These are phyloP conservation scores for Onychorhynchus coronatus DNA, from an alignment of 2,113 vertebrate species.

Conservation along the genomic window DNA sequence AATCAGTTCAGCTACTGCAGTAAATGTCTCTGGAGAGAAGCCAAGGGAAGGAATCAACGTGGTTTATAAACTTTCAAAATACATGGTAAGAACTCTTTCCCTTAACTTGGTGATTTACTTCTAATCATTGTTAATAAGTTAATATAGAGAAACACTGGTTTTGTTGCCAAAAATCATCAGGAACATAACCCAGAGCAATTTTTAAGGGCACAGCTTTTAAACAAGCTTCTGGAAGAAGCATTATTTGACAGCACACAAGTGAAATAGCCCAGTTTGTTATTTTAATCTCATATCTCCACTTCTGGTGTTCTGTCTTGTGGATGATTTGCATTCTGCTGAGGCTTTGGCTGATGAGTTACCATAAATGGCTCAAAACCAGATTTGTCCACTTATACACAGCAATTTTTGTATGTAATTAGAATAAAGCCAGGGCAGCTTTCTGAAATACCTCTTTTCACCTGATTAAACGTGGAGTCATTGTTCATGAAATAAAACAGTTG, in stretches of 20 bases:
- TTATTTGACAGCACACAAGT: conserved; percentile 64
- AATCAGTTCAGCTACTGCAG: conserved; percentile 23
- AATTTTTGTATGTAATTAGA: background rate
- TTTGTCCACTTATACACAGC: background rate
- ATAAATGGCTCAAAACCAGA: conserved; percentile 43
- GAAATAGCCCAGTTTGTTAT: conserved; percentile 56
- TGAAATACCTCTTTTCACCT: background rate
- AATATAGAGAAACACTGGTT: conserved; percentile 58
- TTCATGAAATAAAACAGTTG: background rate
- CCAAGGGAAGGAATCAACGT: conserved; percentile 29
- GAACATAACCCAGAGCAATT: conserved; percentile 70
- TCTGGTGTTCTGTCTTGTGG: conserved; percentile 1
- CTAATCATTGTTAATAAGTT: conserved; percentile 59
- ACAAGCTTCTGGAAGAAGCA: conserved; percentile 70
- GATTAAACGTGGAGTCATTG: background rate
- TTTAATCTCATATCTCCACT: conserved; percentile 54
- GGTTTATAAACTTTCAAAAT: conserved; percentile 56
- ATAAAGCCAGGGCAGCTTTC: background rate
- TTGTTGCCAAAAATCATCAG: conserved; percentile 69
- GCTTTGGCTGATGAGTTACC: conserved; percentile 4
- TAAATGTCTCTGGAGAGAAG: conserved; percentile 18
- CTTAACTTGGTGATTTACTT: conserved; percentile 63
- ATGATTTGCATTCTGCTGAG: conserved; percentile 40
- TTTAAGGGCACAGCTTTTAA: conserved; percentile 64
- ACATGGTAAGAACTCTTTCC: conserved; percentile 11